phyloP scores from a whole-genome alignment of 2,888 invertebrate genomes.

The Pardosa pseudoannulata region DNA sequence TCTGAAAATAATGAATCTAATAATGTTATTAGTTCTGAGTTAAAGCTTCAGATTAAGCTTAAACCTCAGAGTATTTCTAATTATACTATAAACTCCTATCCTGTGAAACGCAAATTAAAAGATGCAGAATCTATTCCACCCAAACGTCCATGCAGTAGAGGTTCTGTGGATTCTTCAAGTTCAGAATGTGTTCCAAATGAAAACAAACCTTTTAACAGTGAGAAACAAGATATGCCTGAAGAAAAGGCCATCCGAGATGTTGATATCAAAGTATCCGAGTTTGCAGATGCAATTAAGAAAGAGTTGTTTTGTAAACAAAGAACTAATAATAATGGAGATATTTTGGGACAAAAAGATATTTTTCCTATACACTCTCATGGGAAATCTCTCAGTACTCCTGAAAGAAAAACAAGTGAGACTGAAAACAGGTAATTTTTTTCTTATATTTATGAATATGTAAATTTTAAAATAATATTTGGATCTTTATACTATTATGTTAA shows the following conservation, averaged over 20 bases:
- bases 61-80: background rate
- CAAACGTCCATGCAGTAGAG: slow-evolving; percentile 31
- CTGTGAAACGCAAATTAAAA: slow-evolving; percentile 32
- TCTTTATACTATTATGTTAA: too few species aligned
- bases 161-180: slow-evolving; percentile 19
- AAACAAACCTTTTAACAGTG: slow-evolving; percentile 46
- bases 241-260: background rate
- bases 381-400: slow-evolving; percentile 8
- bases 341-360: slow-evolving; percentile 40
- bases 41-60: background rate
- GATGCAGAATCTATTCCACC: background rate
- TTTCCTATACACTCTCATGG: slow-evolving; percentile 34
- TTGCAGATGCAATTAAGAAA: slow-evolving; percentile 10
- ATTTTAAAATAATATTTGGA: too few species aligned
- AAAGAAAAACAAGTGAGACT: slow-evolving; percentile 9
- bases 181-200: slow-evolving; percentile 44
- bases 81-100: background rate
- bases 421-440: background rate
- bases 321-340: slow-evolving; percentile 49
- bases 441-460: background rate
- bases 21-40: background rate
- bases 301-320: slow-evolving; percentile 40
- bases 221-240: background rate
- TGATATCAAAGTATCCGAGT: background rate
- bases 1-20: background rate